Evolutionary conservation across 1,140 invertebrate species (phyloP), one percentile per base, ranked within the genome.

Genomic region (Drosophila varians): DNA sequence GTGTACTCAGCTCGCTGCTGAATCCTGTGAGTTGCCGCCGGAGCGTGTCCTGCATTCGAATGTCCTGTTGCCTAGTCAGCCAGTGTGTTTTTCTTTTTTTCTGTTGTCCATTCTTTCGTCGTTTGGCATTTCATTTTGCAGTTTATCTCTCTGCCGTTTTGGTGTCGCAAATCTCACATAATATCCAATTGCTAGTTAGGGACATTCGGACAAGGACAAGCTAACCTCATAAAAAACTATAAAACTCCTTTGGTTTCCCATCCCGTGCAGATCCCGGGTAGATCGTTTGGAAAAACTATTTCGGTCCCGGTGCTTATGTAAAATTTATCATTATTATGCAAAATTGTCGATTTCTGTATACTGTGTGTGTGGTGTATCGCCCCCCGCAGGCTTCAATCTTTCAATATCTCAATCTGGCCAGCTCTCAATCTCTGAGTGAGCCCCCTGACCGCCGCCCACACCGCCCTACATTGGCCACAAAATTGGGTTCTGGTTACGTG

Each of bases 401-500:
- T 25, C 19, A 31, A 48, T 19, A 4, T 19, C 21, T 21, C 21
- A 21, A 21, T 21, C 21, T n/a, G n/a, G n/a, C n/a, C n/a, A n/a
- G n/a, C n/a, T n/a, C n/a, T n/a, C n/a, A n/a, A n/a, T n/a, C n/a
- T 26, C 23, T 18, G 56, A 21, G n/a, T n/a, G n/a, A n/a, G n/a
- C 36, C 56, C n/a, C 58, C 58, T 61, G 60, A 64, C 61, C 47
- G 6, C 16, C 18, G n/a, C n/a, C n/a, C n/a, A n/a, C n/a, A n/a
- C n/a, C n/a, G n/a, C 60, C 46, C 34, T 66, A 52, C 73, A 74
- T 61, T 61, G 53, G 75, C 79, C 79, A 83, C 79, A 84, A 86
- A 84, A 79, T 84, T 84, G 79, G 79, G 79, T 75, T 75, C 58
- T 51, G 66, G 51, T 69, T 74, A 77, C 56, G 60, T 77, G 56